Evolutionary conservation across 1,140 invertebrate species (phyloP).

Genomic region (Euborellia annulipes): DNA sequence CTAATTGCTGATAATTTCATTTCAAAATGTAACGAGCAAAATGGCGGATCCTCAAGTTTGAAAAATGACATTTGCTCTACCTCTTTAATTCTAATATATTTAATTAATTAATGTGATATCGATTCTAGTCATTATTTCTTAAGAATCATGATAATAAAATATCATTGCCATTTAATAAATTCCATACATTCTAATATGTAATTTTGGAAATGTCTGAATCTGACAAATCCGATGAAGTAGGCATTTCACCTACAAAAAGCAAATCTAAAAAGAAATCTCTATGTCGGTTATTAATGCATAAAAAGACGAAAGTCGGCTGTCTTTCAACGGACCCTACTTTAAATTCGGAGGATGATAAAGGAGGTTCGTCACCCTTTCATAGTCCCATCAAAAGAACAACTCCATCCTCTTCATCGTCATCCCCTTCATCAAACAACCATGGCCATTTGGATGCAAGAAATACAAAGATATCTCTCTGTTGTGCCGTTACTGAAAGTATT

Average conservation of each 20-base stretch:
- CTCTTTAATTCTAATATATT: too few relatives aligned
- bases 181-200: too few relatives aligned
- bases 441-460: slow-evolving; percentile 19
- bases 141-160: too few relatives aligned
- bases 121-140: too few relatives aligned
- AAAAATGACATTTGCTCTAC: too few relatives aligned
- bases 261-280: slow-evolving; percentile 31
- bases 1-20: too few relatives aligned
- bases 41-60: too few relatives aligned
- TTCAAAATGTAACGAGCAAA: too few relatives aligned
- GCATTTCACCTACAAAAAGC: slow-evolving; percentile 23
- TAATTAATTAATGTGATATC: too few relatives aligned
- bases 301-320: slow-evolving; percentile 29
- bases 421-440: slow-evolving; percentile 26
- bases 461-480: slow-evolving; percentile 29
- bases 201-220: too few relatives aligned
- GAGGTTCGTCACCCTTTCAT: not conserved
- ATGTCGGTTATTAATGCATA: slow-evolving; percentile 28
- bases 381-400: not conserved
- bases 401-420: slow-evolving; percentile 13
- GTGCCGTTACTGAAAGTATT: slow-evolving; percentile 28
- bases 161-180: too few relatives aligned
- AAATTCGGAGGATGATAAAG: slow-evolving; percentile 1
- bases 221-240: slow-evolving; percentile 7
- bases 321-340: slow-evolving; percentile 9